phyloP scores from a whole-genome alignment of 2,888 invertebrate genomes.

The Caradrina kadenii region DNA sequence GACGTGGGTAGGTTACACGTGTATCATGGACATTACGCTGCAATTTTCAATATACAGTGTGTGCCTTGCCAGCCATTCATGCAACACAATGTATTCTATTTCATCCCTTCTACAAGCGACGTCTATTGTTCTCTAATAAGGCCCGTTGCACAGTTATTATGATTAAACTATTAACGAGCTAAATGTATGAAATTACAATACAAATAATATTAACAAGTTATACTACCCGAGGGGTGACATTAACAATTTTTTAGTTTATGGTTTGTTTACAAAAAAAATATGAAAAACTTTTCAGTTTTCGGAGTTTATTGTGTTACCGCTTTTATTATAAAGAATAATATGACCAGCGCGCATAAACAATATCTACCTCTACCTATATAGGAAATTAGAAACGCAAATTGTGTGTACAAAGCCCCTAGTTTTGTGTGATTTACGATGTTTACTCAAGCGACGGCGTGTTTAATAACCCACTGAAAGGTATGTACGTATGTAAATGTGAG shows the following conservation, averaged over 20 bases:
- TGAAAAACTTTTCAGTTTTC: not conserved
- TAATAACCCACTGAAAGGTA: conserved; percentile 83
- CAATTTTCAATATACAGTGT: conserved; percentile 56
- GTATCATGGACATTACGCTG: conserved; percentile 40
- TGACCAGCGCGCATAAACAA: conserved; percentile 61
- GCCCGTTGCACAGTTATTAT: conserved; percentile 42
- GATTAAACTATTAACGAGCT: not conserved
- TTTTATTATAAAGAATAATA: conserved; percentile 53
- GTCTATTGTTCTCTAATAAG: conserved; percentile 54
- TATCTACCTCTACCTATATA: conserved; percentile 64
- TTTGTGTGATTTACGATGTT: conserved; percentile 86
- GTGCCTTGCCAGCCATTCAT: conserved; percentile 43
- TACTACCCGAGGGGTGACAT: not conserved
- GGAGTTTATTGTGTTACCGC: conserved; percentile 7
- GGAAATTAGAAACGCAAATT: conserved; percentile 85
- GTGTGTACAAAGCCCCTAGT: conserved; percentile 80
- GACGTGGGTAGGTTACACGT: conserved; percentile 17
- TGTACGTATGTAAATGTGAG: conserved; percentile 73
- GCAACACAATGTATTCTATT: conserved; percentile 51
- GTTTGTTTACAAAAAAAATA: not conserved
- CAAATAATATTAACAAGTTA: not conserved
- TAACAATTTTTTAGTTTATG: not conserved
- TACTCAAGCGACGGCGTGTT: conserved; percentile 81
- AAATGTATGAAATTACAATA: not conserved
- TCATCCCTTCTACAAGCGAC: conserved; percentile 43